Evolutionary conservation across 2,888 invertebrate genomes (phyloP).

Genomic region (Pyrochroa serraticornis): DNA sequence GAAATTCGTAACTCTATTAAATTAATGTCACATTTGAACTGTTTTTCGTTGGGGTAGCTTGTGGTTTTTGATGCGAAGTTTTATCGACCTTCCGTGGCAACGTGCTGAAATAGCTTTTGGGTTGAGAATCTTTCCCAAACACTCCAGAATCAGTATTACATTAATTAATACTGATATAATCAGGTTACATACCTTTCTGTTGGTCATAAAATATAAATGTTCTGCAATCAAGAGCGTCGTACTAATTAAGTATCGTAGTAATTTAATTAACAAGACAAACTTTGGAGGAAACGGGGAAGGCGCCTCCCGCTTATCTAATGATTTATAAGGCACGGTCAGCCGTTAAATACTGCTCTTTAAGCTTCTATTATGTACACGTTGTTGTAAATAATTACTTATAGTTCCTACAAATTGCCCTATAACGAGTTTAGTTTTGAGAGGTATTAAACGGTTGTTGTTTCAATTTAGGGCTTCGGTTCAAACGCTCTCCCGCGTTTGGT

Average conservation of each 20-base stretch:
- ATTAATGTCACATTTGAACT: too few relatives aligned
- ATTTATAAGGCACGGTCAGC: constrained; percentile 49
- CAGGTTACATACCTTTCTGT: constrained; percentile 33
- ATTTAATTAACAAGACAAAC: constrained; percentile 52
- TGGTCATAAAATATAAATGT: constrained; percentile 33
- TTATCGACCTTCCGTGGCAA: too few relatives aligned
- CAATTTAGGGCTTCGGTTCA: constrained; percentile 13
- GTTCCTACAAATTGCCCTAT: constrained; percentile 45
- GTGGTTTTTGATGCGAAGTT: too few relatives aligned
- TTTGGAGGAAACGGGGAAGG: constrained; percentile 43
- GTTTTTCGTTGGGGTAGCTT: too few relatives aligned
- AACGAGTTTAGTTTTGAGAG: constrained; percentile 42
- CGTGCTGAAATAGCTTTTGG: too few relatives aligned
- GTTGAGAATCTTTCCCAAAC: too few relatives aligned
- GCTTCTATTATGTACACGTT: constrained; percentile 45
- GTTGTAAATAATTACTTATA: constrained; percentile 46
- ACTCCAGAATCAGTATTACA: constrained; percentile 3
- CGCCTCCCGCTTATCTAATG: constrained; percentile 47
- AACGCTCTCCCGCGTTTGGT: constrained; percentile 2
- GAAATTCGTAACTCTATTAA: too few relatives aligned
- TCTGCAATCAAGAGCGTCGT: constrained; percentile 40
- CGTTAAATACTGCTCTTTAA: constrained; percentile 48
- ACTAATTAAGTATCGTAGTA: constrained; percentile 51
- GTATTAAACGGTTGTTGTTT: constrained; percentile 25
- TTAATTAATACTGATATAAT: constrained; percentile 36